These are phyloP conservation scores for Ichneumon xanthorius DNA, from an alignment of 2,888 invertebrate genomes.

Conservation along the genomic window DNA sequence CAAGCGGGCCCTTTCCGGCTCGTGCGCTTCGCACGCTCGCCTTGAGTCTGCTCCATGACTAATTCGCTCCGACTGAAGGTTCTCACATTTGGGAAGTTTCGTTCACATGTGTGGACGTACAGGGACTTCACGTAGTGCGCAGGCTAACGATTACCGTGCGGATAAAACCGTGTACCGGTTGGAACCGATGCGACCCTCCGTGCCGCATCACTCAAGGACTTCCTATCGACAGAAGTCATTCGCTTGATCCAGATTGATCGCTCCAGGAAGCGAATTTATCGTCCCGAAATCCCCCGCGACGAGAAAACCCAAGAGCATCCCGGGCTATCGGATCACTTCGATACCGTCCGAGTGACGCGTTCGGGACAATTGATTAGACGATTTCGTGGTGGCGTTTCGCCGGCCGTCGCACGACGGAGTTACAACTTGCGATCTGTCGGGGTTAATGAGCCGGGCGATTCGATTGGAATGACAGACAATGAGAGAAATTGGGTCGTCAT, in stretches of 20 bases:
- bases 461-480: constrained; percentile 76
- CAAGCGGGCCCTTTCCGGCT: background rate
- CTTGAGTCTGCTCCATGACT: too few species aligned
- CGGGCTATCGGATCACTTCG: constrained; percentile 3
- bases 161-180: background rate
- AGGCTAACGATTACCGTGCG: background rate
- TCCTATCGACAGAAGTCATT: background rate
- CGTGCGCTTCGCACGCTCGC: too few species aligned
- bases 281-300: constrained; percentile 17
- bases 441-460: constrained; percentile 77
- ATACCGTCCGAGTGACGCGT: constrained; percentile 68
- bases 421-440: constrained; percentile 72
- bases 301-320: background rate
- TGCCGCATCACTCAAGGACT: background rate
- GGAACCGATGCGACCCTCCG: background rate
- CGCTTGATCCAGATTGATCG: constrained; percentile 28
- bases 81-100: too few species aligned
- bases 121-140: too few species aligned
- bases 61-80: too few species aligned
- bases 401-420: constrained; percentile 57
- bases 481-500: background rate
- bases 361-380: constrained; percentile 75
- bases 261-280: constrained; percentile 13
- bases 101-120: too few species aligned
- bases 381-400: constrained; percentile 74